Evolutionary conservation across 1,140 invertebrate species (phyloP), one percentile per base, ranked within the genome.

Genomic region (Danaus plexippus): DNA sequence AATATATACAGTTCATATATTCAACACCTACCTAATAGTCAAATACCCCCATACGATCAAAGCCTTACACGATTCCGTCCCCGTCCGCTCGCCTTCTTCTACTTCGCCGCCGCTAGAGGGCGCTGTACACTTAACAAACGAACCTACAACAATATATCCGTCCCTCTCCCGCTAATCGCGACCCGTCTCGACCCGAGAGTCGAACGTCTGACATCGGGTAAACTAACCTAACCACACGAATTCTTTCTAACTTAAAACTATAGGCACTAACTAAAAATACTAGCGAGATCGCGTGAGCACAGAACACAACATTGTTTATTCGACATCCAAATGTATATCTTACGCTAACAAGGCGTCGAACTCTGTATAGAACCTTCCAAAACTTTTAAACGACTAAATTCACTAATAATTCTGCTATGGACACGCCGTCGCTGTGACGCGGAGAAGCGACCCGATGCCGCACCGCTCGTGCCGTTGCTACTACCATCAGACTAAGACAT

Each of bases 211-310:
- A 4, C 22, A 6, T 32, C 22, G 22, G 22, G 22, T 7, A 32
- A 2, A 32, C 22, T 32, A 32, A 32, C 22, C 22, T 32, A 32
- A 60, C 52, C 67, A 58, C 63, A 76, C 53, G 52, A 59, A 75
- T 76, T 73, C 69, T 49, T 66, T 61, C 83, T 85, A 82, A 82
- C 80, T 85, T 85, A 86, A 75, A 57, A 61, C 80, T 82, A 83
- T 54, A 77, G 75, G 72, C 77, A 78, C 82, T 85, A 85, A 85
- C 81, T 85, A 85, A 85, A 79, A 79, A 77, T 79, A 80, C 80
- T 85, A 87, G 79, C 79, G 84, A 87, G 84, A 87, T 87, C 84
- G 73, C 75, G 74, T 87, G 81, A 87, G 79, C 80, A 84, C 77
- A 77, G 84, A 87, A 87, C 84, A 87, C 80, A 85, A 79, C 76